These are phyloP conservation scores for Dissostichus mawsoni DNA, from an alignment of 2,113 vertebrate genomes.

Conservation along the genomic window DNA sequence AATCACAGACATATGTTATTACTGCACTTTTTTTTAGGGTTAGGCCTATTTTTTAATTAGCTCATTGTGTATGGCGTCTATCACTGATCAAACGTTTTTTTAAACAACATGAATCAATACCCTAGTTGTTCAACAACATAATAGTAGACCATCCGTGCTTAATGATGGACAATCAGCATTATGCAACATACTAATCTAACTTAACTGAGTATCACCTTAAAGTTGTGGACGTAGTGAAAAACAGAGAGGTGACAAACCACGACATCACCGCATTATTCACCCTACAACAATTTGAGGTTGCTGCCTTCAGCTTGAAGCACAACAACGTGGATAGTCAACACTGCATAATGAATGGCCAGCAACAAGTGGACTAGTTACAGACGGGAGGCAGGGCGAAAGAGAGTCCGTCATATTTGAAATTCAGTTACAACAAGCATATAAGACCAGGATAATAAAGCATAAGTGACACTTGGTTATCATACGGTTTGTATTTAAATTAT, in stretches of 20 bases:
- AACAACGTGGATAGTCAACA: constrained; percentile 58
- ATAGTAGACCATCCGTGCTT: constrained; percentile 31
- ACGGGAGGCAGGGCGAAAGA: constrained; percentile 15
- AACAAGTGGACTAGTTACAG: constrained; percentile 70
- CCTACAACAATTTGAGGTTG: constrained; percentile 17
- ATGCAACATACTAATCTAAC: constrained; percentile 27
- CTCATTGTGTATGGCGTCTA: neutral
- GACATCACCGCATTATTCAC: constrained; percentile 12
- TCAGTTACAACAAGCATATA: neutral
- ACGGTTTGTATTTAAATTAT: fast-evolving
- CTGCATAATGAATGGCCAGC: constrained; percentile 63
- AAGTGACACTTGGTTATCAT: fast-evolving
- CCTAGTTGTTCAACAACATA: constrained; percentile 16
- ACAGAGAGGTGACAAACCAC: constrained; percentile 1
- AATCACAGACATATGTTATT: neutral
- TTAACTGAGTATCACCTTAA: neutral
- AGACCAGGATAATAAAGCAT: neutral
- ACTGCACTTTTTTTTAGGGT: neutral
- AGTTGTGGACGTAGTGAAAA: neutral
- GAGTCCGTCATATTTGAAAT: constrained; percentile 27
- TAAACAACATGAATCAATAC: constrained; percentile 34
- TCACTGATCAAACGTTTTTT: neutral
- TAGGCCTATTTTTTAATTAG: neutral
- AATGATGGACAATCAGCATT: constrained; percentile 28
- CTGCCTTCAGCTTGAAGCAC: constrained; percentile 40